Base-by-base conservation (phyloP, 2,888 invertebrate genomes). In the Macroteleia sp. region DNA sequence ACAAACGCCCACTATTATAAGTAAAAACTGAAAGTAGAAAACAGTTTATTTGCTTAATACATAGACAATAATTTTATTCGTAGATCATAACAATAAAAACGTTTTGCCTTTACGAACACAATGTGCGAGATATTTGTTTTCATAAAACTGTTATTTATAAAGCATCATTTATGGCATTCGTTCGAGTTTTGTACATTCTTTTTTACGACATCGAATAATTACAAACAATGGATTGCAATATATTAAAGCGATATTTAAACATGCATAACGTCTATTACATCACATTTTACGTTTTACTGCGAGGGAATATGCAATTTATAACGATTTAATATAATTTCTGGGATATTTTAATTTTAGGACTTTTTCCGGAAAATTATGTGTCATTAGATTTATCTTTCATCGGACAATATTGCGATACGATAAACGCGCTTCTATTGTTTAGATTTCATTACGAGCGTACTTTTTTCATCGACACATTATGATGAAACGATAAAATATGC, bases 331-430 rank as follows among this genome's bases (percentile, higher is more conserved):
- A 59, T 25, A 36, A 54, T 66, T 64, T 70, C 70, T 56, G 25
- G 42, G 25, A 61, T 56, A 64, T 64, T 70, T 76, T 76, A 57
- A 61, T 70, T 70, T 70, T 41, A 52, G 36, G 19, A 59, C 54
- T 56, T 41, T 71, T 54, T 36, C 34, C 46, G 8, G 20, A 39
- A 66, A 66, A 77, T 77, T 69, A 62, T 41, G 61, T 62, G 64
- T 77, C 56, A 77, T 77, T 77, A 73, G 44, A 34, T 57, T 67
- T 73, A 77, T 77, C 77, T 57, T 19, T 2, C 62, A 73, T 67
- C 77, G 12, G 42, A 56, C 48, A 50, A 67, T 67, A 54, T 66
- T 54, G 41, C 48, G 41, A 46, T 9, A 34, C 61, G 67, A 77
- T 77, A 73, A 73, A 56, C 56, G 8, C 20, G 57, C 34, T 17